Conservation (phyloP, 1,140 invertebrate species). For the Bombus sylvicola region DNA sequence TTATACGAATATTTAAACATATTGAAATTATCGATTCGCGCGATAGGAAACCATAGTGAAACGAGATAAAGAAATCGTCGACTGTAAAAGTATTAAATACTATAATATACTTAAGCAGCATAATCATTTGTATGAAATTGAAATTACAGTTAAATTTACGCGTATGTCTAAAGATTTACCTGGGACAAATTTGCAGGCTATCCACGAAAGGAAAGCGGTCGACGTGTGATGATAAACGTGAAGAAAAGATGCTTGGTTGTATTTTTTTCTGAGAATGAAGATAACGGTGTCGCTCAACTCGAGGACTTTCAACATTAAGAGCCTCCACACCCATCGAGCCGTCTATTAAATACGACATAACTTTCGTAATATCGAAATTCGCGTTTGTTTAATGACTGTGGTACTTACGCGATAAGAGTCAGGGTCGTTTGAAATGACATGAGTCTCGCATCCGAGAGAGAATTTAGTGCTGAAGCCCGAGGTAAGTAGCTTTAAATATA, state of each 20-base stretch:
- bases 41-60: too few species aligned
- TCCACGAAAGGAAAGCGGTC: slow-evolving; percentile 87
- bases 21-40: too few species aligned
- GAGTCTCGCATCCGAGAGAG: slow-evolving; percentile 77
- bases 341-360: slow-evolving; percentile 55
- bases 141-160: not conserved
- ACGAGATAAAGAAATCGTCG: too few species aligned
- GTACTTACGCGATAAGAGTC: slow-evolving; percentile 76
- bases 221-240: slow-evolving; percentile 89
- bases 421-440: slow-evolving; percentile 73
- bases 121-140: not conserved
- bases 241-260: slow-evolving; percentile 88
- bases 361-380: not conserved
- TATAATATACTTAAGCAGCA: too few species aligned
- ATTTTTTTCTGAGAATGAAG: slow-evolving; percentile 88
- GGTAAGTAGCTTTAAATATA: slow-evolving; percentile 72
- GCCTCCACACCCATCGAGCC: slow-evolving; percentile 81
- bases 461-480: slow-evolving; percentile 77
- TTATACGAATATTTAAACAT: too few species aligned
- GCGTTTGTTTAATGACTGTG: not conserved
- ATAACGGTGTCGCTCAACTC: slow-evolving; percentile 85
- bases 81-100: too few species aligned
- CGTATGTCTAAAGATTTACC: slow-evolving; percentile 75
- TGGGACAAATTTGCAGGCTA: slow-evolving; percentile 86
- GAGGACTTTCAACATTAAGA: slow-evolving; percentile 81